Evolutionary conservation across 2,797 vertebrate species (phyloP), one percentile per base, ranked within the genome.

Genomic region (Oreochromis mossambicus): DNA sequence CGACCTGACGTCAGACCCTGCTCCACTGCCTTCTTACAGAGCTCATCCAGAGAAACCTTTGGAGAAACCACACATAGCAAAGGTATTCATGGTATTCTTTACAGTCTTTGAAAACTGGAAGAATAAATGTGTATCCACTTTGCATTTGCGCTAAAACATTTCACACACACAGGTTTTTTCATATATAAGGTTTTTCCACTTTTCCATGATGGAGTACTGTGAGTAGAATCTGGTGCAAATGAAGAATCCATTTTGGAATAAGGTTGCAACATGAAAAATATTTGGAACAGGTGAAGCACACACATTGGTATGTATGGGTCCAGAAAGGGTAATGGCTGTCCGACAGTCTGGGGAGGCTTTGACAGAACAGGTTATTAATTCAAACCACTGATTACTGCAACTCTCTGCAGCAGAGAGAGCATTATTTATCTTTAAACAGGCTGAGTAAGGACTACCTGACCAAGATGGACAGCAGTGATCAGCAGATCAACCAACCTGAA

Each of bases 11-110:
- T 96, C 92, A 99, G 97, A 17, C 97, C 97, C 92, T 99, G 98
- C 90, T 99, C 98, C 88, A 99, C 96, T 0, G 98, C 97, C 89
- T 97, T 98, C 95, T 99, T 98, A 91, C 98, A 99, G 10, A 99
- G 95, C 83, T 99, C 98, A 51, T 99, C 99, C 70, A 99, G 96
- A 24, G 98, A 98, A 21, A 99, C 98, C 95, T 96, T n/a, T 10
- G 85, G 11, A 80, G 34, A 2, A 50, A 68, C 26, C 2, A 73
- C 11, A 79, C 43, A 66, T 3, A 34, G 14, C 1, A 29, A 63
- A 21, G 54, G 38, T 15, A 21, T 19, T 29, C 5, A 48, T 7
- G 24, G 0, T 73, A 19, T 73, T 29, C 24, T 46, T 29, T 73
- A 68, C 1, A 46, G 21, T 70, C 61, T 66, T 26, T 70, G 41